Conservation (phyloP, 1,140 invertebrate species). For the Platorchestia sp. region DNA sequence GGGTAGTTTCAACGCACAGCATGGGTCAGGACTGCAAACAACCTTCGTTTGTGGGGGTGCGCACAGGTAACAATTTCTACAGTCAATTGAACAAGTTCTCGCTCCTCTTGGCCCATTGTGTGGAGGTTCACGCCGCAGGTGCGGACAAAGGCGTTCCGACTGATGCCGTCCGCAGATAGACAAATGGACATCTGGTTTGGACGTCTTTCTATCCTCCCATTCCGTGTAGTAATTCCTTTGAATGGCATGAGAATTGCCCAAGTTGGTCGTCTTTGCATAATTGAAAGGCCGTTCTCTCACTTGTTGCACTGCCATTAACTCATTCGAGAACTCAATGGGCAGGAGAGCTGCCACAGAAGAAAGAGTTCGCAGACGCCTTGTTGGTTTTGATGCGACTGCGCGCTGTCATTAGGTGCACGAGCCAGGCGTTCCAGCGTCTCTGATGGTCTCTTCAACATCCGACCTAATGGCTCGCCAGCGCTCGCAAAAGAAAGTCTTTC, state of each 20-base stretch:
- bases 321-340: constrained; percentile 27
- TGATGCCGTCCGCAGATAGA: constrained; percentile 43
- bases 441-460: not conserved
- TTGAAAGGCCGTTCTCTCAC: constrained; percentile 53
- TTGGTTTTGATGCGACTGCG: not conserved
- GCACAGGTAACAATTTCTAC: constrained; percentile 41
- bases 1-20: not conserved
- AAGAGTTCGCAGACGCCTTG: not conserved
- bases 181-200: constrained; percentile 49
- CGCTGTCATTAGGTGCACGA: constrained; percentile 24
- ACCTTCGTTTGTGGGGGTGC: not conserved
- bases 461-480: not conserved
- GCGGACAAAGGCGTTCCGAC: constrained; percentile 50
- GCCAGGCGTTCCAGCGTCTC: not conserved
- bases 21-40: not conserved
- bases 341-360: not conserved
- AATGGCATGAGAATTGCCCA: constrained; percentile 43
- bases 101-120: constrained; percentile 22
- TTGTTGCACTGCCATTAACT: constrained; percentile 49
- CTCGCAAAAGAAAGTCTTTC: not conserved
- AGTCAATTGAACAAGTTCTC: constrained; percentile 45
- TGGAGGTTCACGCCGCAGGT: constrained; percentile 47
- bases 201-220: constrained; percentile 50
- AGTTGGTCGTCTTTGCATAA: constrained; percentile 49
- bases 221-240: constrained; percentile 51